Percentiles rank a stretch among this genome's conserved stretches.
These are phyloP conservation scores for Apteryx mantelli DNA, from an alignment of 2,113 vertebrate genomes.

Conservation along the genomic window DNA sequence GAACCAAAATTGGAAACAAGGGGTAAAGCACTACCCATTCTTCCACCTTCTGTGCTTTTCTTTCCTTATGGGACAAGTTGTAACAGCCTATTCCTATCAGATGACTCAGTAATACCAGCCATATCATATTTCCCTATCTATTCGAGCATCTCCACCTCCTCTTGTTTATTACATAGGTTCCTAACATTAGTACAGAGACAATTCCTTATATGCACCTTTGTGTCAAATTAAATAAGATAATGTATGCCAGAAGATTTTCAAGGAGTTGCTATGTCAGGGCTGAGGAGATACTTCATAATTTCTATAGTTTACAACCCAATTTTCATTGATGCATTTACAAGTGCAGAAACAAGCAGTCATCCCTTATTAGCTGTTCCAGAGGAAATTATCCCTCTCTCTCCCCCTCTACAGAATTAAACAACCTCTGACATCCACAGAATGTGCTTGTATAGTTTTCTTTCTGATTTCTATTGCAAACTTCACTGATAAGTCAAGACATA, in stretches of 20 bases:
- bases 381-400: neutral
- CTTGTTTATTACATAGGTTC: neutral
- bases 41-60: neutral
- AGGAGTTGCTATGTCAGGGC: neutral
- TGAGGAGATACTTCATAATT: neutral
- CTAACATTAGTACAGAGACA: neutral
- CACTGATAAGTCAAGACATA: neutral
- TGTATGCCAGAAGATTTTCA: rapidly evolving
- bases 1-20: neutral
- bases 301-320: neutral
- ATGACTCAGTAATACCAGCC: neutral
- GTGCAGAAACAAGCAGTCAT: neutral
- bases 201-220: neutral
- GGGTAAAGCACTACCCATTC: rapidly evolving
- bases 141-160: neutral
- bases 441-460: neutral
- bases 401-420: neutral
- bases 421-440: neutral
- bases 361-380: neutral
- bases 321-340: conserved; percentile 3
- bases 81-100: neutral
- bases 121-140: neutral
- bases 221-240: neutral
- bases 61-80: neutral
- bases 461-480: neutral